Evolutionary conservation across 1,140 invertebrate species (phyloP), one percentile per base, ranked within the genome.

Genomic region (Temnothorax longispinosus): DNA sequence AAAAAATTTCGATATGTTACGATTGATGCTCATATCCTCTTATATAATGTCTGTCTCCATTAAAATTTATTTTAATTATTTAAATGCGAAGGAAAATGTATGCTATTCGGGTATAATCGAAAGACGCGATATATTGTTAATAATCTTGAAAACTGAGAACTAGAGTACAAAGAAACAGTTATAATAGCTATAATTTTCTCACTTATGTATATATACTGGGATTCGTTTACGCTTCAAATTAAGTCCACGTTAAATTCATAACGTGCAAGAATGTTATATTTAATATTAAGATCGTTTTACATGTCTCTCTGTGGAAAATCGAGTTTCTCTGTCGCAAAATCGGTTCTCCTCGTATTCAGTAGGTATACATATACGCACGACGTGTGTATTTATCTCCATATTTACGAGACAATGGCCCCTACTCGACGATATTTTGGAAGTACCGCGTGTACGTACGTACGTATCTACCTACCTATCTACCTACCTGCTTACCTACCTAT

Each of bases 321-420:
- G 21, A 62, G 11, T 76, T 27, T 27, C 27, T 27, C 27, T 27
- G 18, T 44, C 38, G 10, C 15, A 10, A 7, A 15, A 10, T 71
- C 44, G 71, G 5, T 60, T 58, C n/a, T 35, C 7, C 32, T 11
- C 27, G 8, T 54, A 15, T 72, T 60, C 56, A 62, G n/a, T n/a
- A n/a, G 56, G 5, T 56, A 52, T 15, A 54, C 21, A 38, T 38
- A 41, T 6, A 27, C 21, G 15, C 13, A 3, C 11, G 10, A 41
- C 47, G 47, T 50, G 11, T 32, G 38, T 69, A 65, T 69, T 72
- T 64, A 50, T n/a, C 44, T 58, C 3, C 1, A 32, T 32, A 41
- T 58, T 52, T 47, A 65, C 52, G n/a, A 85, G 35, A 85, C 67
- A 81, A 76, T 85, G 52, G 15, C 35, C 11, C 0, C 35, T 32